A percentile compares a stretch with the other conserved stretches of the same genome.
Evolutionary conservation across 2,888 invertebrate species (phyloP).

Genomic region (Panorpa germanica): DNA sequence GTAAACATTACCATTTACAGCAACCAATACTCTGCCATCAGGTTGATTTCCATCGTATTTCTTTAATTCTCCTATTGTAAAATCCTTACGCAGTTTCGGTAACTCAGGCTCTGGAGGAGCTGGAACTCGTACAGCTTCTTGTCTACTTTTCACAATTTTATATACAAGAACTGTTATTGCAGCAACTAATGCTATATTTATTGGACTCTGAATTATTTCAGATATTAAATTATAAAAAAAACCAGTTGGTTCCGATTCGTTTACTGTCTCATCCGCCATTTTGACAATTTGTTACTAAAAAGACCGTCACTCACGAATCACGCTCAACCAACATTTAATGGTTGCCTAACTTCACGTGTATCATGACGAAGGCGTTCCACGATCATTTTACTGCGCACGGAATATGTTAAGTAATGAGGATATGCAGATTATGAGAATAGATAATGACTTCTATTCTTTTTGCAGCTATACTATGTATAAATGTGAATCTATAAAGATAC

Average conservation of each 20-base stretch:
- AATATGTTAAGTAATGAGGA: too few species aligned
- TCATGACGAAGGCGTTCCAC: too few species aligned
- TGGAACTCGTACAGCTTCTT: slow-evolving; percentile 22
- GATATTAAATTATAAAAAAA: slow-evolving; percentile 26
- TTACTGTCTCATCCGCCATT: too few species aligned
- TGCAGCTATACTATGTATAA: too few species aligned
- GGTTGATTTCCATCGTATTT: slow-evolving; percentile 71
- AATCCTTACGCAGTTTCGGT: slow-evolving; percentile 74
- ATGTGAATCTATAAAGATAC: too few species aligned
- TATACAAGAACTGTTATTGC: slow-evolving; percentile 53
- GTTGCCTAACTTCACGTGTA: too few species aligned
- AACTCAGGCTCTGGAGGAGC: slow-evolving; percentile 35
- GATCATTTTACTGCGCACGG: too few species aligned
- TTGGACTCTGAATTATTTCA: slow-evolving; percentile 48
- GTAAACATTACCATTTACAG: slow-evolving; percentile 87
- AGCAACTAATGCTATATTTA: slow-evolving; percentile 47
- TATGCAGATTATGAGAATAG: too few species aligned
- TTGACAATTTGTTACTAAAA: too few species aligned
- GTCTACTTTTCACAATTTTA: slow-evolving; percentile 45
- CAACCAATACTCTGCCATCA: slow-evolving; percentile 78
- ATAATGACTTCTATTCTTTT: too few species aligned
- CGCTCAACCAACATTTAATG: too few species aligned
- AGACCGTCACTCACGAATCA: too few species aligned
- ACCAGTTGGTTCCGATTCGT: slow-evolving; percentile 16
- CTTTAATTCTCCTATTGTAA: slow-evolving; percentile 71